These are phyloP conservation scores for Apis mellifera DNA, from an alignment of 1,140 invertebrate genomes.

Conservation along the genomic window Amel_HAv3.1 CM009934.2:8978001-8978500, in stretches of 20 bases:
- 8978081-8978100: no score
- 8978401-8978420: neutral
- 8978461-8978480: neutral
- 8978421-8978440: neutral
- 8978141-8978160: no score
- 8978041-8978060: no score
- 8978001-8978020: no score
- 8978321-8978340: conserved; percentile 51
- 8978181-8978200: no score
- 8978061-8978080: no score
- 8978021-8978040: no score
- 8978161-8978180: no score
- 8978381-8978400: neutral
- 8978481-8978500: neutral
- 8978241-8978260: neutral
- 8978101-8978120: no score
- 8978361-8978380: conserved; percentile 26
- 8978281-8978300: conserved; percentile 1
- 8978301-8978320: conserved; percentile 20
- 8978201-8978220: no score
- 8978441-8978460: no score
- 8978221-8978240: neutral
- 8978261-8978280: neutral
- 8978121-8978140: no score
- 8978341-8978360: conserved; percentile 54